Conservation (phyloP, 2,797 vertebrate species). For the Centropyge bicolor region DNA sequence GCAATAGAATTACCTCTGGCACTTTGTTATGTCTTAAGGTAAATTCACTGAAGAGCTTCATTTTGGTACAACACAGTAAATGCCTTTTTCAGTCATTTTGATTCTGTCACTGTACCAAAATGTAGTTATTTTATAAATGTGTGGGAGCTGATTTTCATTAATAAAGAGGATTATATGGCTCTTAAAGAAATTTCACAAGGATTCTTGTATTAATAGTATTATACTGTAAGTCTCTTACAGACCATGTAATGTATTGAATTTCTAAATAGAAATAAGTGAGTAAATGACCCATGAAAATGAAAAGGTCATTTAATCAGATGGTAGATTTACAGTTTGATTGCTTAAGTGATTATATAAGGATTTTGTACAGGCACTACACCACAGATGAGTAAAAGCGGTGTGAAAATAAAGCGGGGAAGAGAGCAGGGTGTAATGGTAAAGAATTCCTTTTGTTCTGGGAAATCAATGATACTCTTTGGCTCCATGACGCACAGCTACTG, state of each 20-base stretch:
- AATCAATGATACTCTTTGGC: slow-evolving; percentile 67
- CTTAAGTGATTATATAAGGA: slow-evolving; percentile 10
- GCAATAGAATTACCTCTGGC: neutral
- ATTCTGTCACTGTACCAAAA: slow-evolving; percentile 16
- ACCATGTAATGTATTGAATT: neutral
- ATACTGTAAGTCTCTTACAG: neutral
- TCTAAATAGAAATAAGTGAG: neutral
- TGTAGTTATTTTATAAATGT: slow-evolving; percentile 12
- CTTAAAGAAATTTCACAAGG: slow-evolving; percentile 1
- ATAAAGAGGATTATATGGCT: slow-evolving; percentile 31
- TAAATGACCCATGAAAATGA: neutral
- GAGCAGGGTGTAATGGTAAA: slow-evolving; percentile 53
- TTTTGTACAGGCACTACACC: slow-evolving; percentile 6
- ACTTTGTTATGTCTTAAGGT: neutral
- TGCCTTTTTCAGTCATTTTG: neutral
- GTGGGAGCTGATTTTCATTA: slow-evolving; percentile 10
- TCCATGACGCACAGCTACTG: slow-evolving; percentile 60
- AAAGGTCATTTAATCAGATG: slow-evolving; percentile 1
- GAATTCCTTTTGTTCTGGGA: slow-evolving; percentile 67
- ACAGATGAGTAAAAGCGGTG: slow-evolving; percentile 20
- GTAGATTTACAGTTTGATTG: neutral
- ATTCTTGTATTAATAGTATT: slow-evolving; percentile 23
- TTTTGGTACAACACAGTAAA: neutral
- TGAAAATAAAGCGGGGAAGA: slow-evolving; percentile 19
- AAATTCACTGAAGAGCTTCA: slow-evolving; percentile 3